phyloP scores from a whole-genome alignment of 2,113 vertebrate species.

The Corythaeola cristata region DNA sequence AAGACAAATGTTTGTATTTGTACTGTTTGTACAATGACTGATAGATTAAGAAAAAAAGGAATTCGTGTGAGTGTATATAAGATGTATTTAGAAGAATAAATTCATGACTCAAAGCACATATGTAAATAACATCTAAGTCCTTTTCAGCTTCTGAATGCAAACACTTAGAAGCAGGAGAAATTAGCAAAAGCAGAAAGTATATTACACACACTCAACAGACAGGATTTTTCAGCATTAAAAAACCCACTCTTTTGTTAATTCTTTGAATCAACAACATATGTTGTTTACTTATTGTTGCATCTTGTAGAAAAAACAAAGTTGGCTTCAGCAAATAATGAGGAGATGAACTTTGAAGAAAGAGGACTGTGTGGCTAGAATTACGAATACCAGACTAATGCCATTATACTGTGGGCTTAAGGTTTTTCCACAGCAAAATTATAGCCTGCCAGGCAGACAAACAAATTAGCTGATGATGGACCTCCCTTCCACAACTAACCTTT shows the following conservation, averaged over 20 bases:
- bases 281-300: slow-evolving; percentile 64
- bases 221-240: slow-evolving; percentile 12
- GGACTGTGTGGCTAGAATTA: slow-evolving; percentile 32
- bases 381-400: slow-evolving; percentile 56
- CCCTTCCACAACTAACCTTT: slow-evolving; percentile 44
- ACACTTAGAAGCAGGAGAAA: slow-evolving; percentile 17
- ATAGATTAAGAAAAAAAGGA: neutral
- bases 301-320: slow-evolving; percentile 60
- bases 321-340: slow-evolving; percentile 57
- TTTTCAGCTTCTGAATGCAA: slow-evolving; percentile 43
- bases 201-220: neutral
- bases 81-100: slow-evolving; percentile 23
- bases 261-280: slow-evolving; percentile 60
- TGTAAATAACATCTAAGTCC: neutral
- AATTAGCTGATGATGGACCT: slow-evolving; percentile 62
- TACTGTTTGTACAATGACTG: neutral
- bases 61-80: neutral
- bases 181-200: neutral
- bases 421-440: slow-evolving; percentile 63
- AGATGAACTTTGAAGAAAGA: slow-evolving; percentile 53
- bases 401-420: slow-evolving; percentile 51
- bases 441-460: slow-evolving; percentile 47
- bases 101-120: neutral
- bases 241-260: neutral
- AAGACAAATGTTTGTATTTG: neutral